These are phyloP conservation scores for Carpatolechia fugitivella DNA, from an alignment of 2,888 invertebrate genomes.

Conservation along the genomic window DNA sequence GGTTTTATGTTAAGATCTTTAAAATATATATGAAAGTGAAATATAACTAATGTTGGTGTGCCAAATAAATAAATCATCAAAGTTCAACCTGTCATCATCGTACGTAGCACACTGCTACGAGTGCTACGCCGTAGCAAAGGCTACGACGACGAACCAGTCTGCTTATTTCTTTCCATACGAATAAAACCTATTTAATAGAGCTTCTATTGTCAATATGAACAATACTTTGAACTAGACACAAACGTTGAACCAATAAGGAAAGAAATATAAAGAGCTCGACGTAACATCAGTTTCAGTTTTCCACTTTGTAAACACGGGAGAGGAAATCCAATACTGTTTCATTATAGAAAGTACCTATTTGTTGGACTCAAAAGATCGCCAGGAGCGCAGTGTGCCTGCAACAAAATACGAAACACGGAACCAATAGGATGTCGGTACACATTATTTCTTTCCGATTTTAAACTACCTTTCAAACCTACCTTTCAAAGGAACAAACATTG, in stretches of 20 bases:
- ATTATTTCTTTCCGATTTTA: neutral
- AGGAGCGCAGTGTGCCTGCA: constrained; percentile 3
- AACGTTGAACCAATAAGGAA: neutral
- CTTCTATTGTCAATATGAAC: neutral
- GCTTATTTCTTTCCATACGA: no score
- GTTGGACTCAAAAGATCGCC: constrained; percentile 8
- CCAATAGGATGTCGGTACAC: neutral
- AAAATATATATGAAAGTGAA: no score
- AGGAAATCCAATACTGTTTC: constrained; percentile 4
- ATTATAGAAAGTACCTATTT: constrained; percentile 8
- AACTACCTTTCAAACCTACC: neutral
- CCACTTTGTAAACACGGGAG: constrained; percentile 7
- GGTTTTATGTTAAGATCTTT: no score
- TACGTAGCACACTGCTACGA: no score
- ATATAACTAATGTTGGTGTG: no score
- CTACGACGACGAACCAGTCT: no score
- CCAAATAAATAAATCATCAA: no score
- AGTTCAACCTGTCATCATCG: no score
- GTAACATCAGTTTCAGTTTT: constrained; percentile 8
- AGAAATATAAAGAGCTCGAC: neutral
- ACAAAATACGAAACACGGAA: constrained; percentile 1
- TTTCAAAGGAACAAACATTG: neutral
- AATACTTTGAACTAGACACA: neutral
- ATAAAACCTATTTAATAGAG: neutral
- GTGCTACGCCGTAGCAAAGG: no score